Evolutionary conservation across 2,113 vertebrate species (phyloP).

Genomic region (Serinus canaria): DNA sequence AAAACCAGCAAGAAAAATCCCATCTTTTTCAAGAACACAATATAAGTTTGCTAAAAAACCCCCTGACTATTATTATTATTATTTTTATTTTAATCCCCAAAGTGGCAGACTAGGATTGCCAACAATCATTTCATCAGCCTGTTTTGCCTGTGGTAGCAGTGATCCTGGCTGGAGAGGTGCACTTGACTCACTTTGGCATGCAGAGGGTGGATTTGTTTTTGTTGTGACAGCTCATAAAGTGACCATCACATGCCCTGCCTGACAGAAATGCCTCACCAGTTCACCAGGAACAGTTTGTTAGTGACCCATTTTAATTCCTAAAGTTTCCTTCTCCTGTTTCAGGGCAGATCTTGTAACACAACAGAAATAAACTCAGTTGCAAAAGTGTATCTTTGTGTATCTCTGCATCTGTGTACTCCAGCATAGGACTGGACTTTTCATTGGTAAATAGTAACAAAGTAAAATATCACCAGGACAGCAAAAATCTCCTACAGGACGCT

Average conservation of each 20-base stretch:
- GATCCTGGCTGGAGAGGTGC: background rate
- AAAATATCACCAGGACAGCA: background rate
- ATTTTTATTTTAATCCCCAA: background rate
- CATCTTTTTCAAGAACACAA: background rate
- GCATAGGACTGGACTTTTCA: background rate
- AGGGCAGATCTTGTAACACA: background rate
- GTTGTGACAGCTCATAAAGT: background rate
- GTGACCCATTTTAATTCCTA: background rate
- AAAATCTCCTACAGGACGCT: background rate
- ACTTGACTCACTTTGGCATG: background rate
- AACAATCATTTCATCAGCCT: background rate
- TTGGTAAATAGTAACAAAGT: background rate
- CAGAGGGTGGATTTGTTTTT: background rate
- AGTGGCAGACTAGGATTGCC: background rate
- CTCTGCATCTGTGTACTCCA: background rate
- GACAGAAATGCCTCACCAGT: background rate
- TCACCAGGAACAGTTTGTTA: background rate
- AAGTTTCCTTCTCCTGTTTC: background rate
- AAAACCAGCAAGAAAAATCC: background rate
- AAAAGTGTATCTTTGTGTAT: fast-evolving
- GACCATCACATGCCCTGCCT: background rate
- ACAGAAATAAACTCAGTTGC: background rate
- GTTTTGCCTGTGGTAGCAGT: background rate
- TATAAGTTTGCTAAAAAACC: background rate
- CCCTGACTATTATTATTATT: background rate